These are phyloP conservation scores for Clarias laeviceps DNA, from an alignment of 2,797 vertebrate genomes.

Conservation along the genomic window DNA sequence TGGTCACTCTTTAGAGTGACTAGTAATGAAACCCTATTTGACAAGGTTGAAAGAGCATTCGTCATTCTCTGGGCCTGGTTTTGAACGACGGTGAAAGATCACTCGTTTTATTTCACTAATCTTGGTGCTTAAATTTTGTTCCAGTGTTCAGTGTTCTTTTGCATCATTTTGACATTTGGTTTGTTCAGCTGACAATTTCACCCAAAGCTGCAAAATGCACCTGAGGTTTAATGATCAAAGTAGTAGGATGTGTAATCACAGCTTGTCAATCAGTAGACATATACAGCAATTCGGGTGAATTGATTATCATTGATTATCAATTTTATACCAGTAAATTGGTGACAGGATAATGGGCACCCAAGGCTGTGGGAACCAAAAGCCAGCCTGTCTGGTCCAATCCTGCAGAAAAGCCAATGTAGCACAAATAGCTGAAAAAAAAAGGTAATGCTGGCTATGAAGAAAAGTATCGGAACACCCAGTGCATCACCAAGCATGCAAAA, in stretches of 20 bases:
- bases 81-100: background rate
- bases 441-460: too few species aligned
- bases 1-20: conserved; percentile 43
- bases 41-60: conserved; percentile 18
- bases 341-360: too few species aligned
- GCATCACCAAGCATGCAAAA: too few species aligned
- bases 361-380: too few species aligned
- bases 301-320: too few species aligned
- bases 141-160: background rate
- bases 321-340: too few species aligned
- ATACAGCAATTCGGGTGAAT: background rate
- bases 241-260: background rate
- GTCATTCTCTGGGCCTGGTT: background rate
- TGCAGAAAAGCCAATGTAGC: too few species aligned
- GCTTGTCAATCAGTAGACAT: background rate
- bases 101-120: background rate
- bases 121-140: background rate
- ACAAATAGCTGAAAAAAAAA: too few species aligned
- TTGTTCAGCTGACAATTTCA: background rate
- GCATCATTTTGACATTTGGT: background rate
- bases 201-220: background rate
- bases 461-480: too few species aligned
- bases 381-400: too few species aligned
- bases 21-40: conserved; percentile 37
- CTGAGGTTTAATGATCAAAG: background rate